Evolutionary conservation across 2,113 vertebrate species (phyloP).

Genomic region (rat (Rattus norvegicus)): DNA sequence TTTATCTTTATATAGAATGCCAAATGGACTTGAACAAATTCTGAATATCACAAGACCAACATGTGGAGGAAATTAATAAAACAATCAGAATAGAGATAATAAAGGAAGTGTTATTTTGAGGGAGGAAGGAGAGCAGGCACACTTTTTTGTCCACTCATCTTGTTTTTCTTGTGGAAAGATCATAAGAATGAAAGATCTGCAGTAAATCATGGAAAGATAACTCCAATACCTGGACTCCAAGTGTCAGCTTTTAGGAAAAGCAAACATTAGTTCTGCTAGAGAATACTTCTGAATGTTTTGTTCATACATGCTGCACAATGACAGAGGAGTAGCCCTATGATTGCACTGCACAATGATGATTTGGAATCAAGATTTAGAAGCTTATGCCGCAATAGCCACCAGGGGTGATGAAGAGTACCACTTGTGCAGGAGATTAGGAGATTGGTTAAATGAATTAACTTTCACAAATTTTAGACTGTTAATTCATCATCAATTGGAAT

Average conservation of each 20-base stretch:
- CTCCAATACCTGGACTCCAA: not conserved
- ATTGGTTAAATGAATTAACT: not conserved
- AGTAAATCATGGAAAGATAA: not conserved
- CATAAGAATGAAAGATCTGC: not conserved
- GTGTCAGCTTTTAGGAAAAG: not conserved
- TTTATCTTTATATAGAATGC: constrained; percentile 7
- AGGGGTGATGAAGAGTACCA: not conserved
- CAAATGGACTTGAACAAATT: not conserved
- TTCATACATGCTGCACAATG: not conserved
- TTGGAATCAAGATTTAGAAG: not conserved
- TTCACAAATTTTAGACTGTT: not conserved
- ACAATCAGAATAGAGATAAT: not conserved
- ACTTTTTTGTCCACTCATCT: not conserved
- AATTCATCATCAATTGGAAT: not conserved
- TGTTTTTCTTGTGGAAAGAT: not conserved
- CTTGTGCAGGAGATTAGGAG: not conserved
- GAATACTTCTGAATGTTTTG: not conserved
- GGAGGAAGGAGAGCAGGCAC: fast-evolving
- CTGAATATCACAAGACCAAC: not conserved
- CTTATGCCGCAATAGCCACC: not conserved
- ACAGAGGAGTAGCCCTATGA: not conserved
- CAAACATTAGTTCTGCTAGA: not conserved
- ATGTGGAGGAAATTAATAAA: not conserved
- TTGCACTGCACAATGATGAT: not conserved
- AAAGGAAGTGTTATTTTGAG: not conserved